phyloP scores from a whole-genome alignment of 2,113 vertebrate genomes.

The Lepidothrix coronata region DNA sequence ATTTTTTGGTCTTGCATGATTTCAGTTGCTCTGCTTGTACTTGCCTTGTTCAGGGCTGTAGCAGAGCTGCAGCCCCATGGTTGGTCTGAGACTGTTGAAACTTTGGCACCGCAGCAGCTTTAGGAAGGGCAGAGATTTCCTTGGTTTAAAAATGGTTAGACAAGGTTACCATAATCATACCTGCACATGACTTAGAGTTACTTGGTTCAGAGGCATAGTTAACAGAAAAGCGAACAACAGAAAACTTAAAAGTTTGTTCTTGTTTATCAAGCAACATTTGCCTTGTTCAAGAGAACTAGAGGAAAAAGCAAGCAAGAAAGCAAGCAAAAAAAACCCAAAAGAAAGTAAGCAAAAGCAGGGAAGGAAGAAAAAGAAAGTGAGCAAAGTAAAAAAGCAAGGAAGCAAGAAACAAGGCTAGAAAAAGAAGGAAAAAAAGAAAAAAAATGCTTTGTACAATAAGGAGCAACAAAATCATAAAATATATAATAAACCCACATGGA shows the following conservation, averaged over 20 bases:
- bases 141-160: neutral
- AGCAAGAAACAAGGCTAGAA: neutral
- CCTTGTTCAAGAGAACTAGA: neutral
- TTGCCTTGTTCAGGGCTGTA: neutral
- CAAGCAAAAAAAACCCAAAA: neutral
- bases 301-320: neutral
- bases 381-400: neutral
- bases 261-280: neutral
- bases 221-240: neutral
- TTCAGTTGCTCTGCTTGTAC: neutral
- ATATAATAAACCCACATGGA: slow-evolving; percentile 36
- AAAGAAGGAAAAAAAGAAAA: neutral
- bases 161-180: neutral
- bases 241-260: neutral
- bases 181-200: neutral
- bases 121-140: neutral
- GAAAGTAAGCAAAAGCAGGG: neutral
- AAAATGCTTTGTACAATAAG: neutral
- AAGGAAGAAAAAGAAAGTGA: neutral
- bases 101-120: neutral
- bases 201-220: neutral
- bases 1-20: neutral
- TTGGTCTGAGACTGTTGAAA: neutral
- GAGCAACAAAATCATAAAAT: slow-evolving; percentile 26
- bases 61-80: neutral